A percentile compares a stretch with the other conserved stretches of the same genome.
phyloP scores from a whole-genome alignment of 2,888 invertebrate species.

The Eupithecia tripunctaria region DNA sequence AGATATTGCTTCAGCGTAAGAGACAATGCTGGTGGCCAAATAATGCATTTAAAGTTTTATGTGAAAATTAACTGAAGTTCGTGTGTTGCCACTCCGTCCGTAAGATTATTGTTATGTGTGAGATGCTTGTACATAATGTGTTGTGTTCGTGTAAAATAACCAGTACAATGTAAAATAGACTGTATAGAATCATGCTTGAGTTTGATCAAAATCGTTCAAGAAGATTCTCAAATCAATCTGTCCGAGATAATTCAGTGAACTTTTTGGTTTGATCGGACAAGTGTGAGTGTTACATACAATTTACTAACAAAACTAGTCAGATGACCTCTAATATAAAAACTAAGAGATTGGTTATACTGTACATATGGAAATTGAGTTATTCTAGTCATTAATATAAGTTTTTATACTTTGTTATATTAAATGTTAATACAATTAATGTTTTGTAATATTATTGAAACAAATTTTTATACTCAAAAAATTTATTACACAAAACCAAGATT shows the following conservation, averaged over 20 bases:
- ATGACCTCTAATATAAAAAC: constrained; percentile 62
- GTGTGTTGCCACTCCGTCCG: constrained; percentile 65
- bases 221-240: neutral
- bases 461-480: constrained; percentile 66
- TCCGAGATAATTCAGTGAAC: neutral
- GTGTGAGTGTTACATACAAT: constrained; percentile 22
- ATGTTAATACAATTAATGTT: constrained; percentile 52
- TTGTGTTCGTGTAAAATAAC: constrained; percentile 37
- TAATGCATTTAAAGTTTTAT: constrained; percentile 72
- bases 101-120: constrained; percentile 44
- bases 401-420: constrained; percentile 60
- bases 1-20: neutral
- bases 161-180: constrained; percentile 1
- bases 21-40: constrained; percentile 50
- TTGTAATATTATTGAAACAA: constrained; percentile 44
- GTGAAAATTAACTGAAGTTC: constrained; percentile 59
- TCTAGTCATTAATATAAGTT: constrained; percentile 78
- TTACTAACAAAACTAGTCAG: constrained; percentile 67
- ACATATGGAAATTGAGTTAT: constrained; percentile 57
- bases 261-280: neutral
- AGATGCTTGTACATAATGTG: constrained; percentile 47
- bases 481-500: constrained; percentile 64
- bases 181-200: neutral
- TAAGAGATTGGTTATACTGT: constrained; percentile 34
- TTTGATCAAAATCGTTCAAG: neutral